phyloP scores from a whole-genome alignment of 2,797 vertebrate species.

The Gadopsis marmoratus region DNA sequence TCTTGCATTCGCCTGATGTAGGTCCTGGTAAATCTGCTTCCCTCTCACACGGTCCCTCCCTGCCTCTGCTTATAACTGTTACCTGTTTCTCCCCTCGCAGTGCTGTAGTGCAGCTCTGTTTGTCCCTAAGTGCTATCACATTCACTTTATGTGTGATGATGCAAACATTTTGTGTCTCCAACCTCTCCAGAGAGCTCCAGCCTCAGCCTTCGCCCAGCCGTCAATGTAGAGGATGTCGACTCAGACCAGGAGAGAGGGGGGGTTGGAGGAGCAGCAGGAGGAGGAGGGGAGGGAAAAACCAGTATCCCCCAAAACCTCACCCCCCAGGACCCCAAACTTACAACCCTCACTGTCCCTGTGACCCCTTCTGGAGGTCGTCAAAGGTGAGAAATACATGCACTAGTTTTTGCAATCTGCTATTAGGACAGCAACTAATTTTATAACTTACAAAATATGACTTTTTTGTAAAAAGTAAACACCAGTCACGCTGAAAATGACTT shows the following conservation, averaged over 20 bases:
- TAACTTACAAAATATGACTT: neutral
- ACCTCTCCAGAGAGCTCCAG: constrained; percentile 74
- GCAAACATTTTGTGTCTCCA: constrained; percentile 1
- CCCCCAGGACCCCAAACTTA: constrained; percentile 72
- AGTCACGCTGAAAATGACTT: neutral
- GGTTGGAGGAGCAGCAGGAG: constrained; percentile 17
- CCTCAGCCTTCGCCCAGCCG: constrained; percentile 80
- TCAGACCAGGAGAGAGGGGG: constrained; percentile 64
- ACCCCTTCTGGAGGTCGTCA: constrained; percentile 69
- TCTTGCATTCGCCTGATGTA: constrained; percentile 26
- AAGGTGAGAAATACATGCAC: constrained; percentile 83
- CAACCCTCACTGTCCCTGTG: constrained; percentile 87
- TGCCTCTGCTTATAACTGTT: constrained; percentile 3
- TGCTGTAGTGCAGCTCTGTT: neutral
- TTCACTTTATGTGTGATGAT: neutral
- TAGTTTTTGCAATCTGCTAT: neutral
- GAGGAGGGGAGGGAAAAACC: constrained; percentile 47
- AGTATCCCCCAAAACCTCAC: constrained; percentile 63
- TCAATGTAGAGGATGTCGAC: constrained; percentile 89
- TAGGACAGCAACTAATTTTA: neutral
- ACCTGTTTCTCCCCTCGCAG: constrained; percentile 6
- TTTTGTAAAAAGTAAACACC: neutral
- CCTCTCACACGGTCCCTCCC: neutral
- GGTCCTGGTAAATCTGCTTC: constrained; percentile 35
- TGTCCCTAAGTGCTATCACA: no score